Evolutionary conservation across 2,888 invertebrate genomes (phyloP).

Genomic region (Calliopum simillimum): DNA sequence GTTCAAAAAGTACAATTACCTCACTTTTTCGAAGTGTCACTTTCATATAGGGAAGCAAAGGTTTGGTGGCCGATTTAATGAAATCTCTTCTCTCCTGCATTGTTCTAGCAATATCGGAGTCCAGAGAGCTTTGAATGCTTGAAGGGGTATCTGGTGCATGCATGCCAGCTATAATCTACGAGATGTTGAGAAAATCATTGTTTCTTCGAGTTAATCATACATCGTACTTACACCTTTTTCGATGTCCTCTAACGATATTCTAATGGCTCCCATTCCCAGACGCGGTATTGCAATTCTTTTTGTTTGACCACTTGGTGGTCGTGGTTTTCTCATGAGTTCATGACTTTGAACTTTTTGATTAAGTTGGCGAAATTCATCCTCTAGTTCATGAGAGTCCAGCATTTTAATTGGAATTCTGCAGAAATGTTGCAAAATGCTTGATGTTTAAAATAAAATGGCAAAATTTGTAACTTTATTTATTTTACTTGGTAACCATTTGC

Average conservation of each 20-base stretch:
- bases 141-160: background rate
- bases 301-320: no score
- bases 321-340: no score
- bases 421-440: no score
- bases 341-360: no score
- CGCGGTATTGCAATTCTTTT: background rate
- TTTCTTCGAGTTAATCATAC: background rate
- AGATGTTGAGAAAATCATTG: background rate
- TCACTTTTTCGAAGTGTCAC: conserved; percentile 77
- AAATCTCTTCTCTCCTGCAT: background rate
- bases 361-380: no score
- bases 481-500: no score
- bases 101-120: background rate
- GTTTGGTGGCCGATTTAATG: conserved; percentile 12
- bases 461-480: no score
- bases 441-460: no score
- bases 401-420: no score
- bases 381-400: no score
- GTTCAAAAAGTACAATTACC: conserved; percentile 74
- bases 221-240: conserved; percentile 45
- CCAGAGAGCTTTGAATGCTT: background rate
- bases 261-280: conserved; percentile 42
- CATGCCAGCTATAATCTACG: background rate
- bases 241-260: conserved; percentile 44
- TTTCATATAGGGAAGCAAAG: conserved; percentile 70